Evolutionary conservation across 2,888 invertebrate species (phyloP).

Genomic region (Drosophila demipolita): DNA sequence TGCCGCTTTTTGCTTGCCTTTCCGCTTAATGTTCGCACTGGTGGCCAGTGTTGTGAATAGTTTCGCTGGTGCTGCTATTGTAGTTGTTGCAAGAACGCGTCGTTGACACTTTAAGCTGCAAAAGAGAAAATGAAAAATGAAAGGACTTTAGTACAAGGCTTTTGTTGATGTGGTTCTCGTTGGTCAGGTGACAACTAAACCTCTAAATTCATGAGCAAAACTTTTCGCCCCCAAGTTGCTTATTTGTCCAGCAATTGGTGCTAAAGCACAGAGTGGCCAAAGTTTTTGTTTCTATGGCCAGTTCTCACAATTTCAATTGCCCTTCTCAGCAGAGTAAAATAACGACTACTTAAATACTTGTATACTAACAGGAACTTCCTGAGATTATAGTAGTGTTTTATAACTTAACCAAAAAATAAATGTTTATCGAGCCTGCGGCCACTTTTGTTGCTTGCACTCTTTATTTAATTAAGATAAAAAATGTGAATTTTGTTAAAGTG

Average conservation of each 20-base stretch:
- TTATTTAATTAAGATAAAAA: not conserved
- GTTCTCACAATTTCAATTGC: conserved; percentile 22
- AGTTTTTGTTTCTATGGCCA: conserved; percentile 16
- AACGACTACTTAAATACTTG: not conserved
- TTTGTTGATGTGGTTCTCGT: conserved; percentile 8
- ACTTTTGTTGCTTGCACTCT: not conserved
- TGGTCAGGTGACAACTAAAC: conserved; percentile 32
- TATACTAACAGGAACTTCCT: not conserved
- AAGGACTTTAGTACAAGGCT: conserved; percentile 59
- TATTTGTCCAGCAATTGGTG: conserved; percentile 44
- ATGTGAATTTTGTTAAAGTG: not conserved
- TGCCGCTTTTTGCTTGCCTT: conserved; percentile 29
- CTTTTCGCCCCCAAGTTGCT: conserved; percentile 34
- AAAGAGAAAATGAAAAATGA: conserved; percentile 71
- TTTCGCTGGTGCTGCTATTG: conserved; percentile 8
- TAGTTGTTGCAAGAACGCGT: conserved; percentile 31
- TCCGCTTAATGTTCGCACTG: conserved; percentile 28
- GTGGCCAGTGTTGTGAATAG: conserved; percentile 19
- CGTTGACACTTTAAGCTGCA: conserved; percentile 69
- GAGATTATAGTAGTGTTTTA: too few species aligned
- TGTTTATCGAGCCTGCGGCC: not conserved
- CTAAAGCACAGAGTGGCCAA: conserved; percentile 18
- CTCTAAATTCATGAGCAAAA: conserved; percentile 36
- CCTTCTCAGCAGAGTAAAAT: not conserved
- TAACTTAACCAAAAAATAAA: not conserved